Conservation (phyloP, 2,113 vertebrate genomes). For the Falcunculus frontatus region DNA sequence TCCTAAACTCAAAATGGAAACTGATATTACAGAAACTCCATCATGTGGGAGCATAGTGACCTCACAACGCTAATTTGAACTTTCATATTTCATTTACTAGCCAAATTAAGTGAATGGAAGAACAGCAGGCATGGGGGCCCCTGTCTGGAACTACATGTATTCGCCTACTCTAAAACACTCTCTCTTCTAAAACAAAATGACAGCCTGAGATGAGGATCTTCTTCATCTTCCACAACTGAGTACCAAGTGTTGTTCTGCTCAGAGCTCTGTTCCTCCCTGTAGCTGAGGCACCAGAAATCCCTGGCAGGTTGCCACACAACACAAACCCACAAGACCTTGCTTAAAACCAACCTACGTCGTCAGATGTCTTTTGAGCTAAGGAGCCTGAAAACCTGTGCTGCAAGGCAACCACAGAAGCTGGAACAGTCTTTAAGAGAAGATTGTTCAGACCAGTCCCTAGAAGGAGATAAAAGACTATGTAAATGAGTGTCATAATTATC, state of each 20-base stretch:
- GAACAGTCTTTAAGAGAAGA: not conserved
- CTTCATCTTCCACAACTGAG: not conserved
- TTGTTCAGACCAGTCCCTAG: constrained; percentile 43
- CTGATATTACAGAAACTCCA: not conserved
- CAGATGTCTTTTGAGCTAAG: constrained; percentile 23
- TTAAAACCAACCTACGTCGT: not conserved
- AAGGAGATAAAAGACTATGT: constrained; percentile 50
- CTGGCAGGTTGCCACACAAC: constrained; percentile 13
- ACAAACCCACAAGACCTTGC: constrained; percentile 13
- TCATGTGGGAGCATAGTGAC: not conserved
- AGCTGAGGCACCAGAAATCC: not conserved
- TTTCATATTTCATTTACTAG: not conserved
- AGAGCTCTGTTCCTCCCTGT: not conserved
- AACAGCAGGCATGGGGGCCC: not conserved
- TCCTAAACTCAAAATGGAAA: not conserved
- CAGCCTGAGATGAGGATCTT: not conserved
- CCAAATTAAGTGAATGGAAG: not conserved
- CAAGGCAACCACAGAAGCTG: constrained; percentile 49
- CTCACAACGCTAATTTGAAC: not conserved
- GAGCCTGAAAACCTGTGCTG: constrained; percentile 50
- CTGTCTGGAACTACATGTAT: not conserved
- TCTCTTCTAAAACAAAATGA: not conserved
- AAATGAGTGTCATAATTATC: constrained; percentile 12
- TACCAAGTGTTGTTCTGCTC: not conserved
- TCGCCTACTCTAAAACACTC: not conserved